A percentile compares a stretch with the other conserved stretches of the same genome.
These are phyloP conservation scores for Merluccius polli DNA, from an alignment of 2,797 vertebrate species.

Conservation along the genomic window DNA sequence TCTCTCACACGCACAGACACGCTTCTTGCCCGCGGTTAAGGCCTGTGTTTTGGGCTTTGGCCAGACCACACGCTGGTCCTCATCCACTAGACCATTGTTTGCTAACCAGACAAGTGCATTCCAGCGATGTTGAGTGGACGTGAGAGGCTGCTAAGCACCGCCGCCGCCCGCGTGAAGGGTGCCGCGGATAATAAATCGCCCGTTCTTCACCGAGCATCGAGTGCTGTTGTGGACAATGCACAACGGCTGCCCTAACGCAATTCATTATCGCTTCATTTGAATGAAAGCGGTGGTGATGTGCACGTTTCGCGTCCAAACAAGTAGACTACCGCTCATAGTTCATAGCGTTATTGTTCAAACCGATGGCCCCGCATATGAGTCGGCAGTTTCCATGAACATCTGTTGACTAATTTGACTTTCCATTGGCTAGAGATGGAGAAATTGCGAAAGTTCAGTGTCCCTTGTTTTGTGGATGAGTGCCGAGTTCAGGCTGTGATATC, in stretches of 20 bases:
- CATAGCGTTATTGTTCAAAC: slow-evolving; percentile 29
- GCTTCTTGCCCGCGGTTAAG: background rate
- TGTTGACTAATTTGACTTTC: slow-evolving; percentile 37
- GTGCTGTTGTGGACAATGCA: slow-evolving; percentile 28
- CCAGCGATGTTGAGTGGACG: background rate
- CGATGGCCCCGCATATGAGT: slow-evolving; percentile 22
- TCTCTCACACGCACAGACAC: too few species aligned
- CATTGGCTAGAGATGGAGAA: slow-evolving; percentile 24
- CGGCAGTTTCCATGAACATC: slow-evolving; percentile 44
- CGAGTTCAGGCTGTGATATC: slow-evolving; percentile 40
- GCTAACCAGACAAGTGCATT: slow-evolving; percentile 5
- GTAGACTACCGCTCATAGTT: slow-evolving; percentile 5
- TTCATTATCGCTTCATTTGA: slow-evolving; percentile 31
- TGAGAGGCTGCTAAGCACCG: background rate
- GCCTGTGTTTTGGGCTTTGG: slow-evolving; percentile 23
- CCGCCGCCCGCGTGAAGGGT: slow-evolving; percentile 1
- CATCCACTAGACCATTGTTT: background rate
- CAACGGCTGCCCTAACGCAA: slow-evolving; percentile 26
- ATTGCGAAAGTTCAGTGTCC: slow-evolving; percentile 32
- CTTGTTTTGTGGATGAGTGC: slow-evolving; percentile 43
- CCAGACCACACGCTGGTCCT: background rate
- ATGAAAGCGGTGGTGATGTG: slow-evolving; percentile 31
- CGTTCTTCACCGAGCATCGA: slow-evolving; percentile 22
- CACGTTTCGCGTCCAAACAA: slow-evolving; percentile 23
- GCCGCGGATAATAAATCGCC: slow-evolving; percentile 15